Evolutionary conservation across 2,113 vertebrate species (phyloP), one percentile per base, ranked within the genome.

Genomic region (Scytalopus superciliaris): DNA sequence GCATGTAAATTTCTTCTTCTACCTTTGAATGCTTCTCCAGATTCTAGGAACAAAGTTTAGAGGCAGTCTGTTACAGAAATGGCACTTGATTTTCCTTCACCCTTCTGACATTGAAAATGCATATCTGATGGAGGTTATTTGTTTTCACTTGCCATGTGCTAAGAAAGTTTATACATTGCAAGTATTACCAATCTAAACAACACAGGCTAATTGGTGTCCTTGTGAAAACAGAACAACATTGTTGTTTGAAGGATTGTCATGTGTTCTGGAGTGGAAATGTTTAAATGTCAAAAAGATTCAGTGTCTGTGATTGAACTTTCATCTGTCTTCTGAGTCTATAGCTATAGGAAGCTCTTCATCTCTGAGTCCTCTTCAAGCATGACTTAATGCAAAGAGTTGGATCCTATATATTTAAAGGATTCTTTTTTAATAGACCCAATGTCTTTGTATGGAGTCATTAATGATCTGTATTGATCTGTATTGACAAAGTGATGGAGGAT

Each of bases 171-270:
- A 97, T 94, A 95, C 82, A 66, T 90, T 74, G 90, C 79, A 64
- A 89, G 93, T 67, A 97, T 97, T 96, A 97, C 94, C 93, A 96
- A 96, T 96, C 87, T 92, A 97, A 97, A 97, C 97, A 97, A 96
- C 82, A 95, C 44, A 92, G 94, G 90, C 92, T 96, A 97, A 97
- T 96, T 96, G 92, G 90, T 81, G 87, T 96, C 84, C 95, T 89
- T 97, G 87, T 97, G 49, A 97, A 97, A 97, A 97, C 94, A 97
- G 93, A 96, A 96, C 96, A 97, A 96, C 94, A 97, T 53, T 63
- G 37, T 96, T 97, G 94, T 96, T 97, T 97, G 94, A 97, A 96
- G 93, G 93, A 64, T 94, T 97, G 97, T 97, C 96, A 78, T 96
- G 52, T 82, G 87, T 68, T 94, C 84, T 14, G 10, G 95, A 69